Evolutionary conservation across 2,888 invertebrate species (phyloP).

Genomic region (Drosophila cyrtoloma): DNA sequence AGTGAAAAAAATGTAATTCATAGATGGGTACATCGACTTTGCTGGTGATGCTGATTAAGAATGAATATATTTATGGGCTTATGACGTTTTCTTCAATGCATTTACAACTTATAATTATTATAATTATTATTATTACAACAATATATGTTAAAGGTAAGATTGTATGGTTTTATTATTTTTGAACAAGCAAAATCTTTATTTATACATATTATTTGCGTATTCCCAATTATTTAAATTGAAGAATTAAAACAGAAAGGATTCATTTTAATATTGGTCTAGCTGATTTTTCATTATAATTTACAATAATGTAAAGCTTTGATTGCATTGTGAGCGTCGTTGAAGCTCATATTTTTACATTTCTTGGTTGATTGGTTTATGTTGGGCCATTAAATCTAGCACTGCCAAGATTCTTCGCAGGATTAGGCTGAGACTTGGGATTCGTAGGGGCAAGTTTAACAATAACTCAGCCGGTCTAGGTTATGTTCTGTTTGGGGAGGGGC

Average conservation of each 20-base stretch:
- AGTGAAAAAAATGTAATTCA: not conserved
- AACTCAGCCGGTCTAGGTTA: slow-evolving; percentile 54
- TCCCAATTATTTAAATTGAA: not conserved
- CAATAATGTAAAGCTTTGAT: not conserved
- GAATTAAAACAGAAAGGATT: not conserved
- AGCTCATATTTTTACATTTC: not conserved
- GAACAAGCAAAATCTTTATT: too few relatives aligned
- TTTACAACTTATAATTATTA: too few relatives aligned
- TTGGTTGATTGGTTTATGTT: not conserved
- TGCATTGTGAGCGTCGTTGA: not conserved
- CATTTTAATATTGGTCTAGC: not conserved
- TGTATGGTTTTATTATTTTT: too few relatives aligned
- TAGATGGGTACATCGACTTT: not conserved
- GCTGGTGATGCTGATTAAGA: not conserved
- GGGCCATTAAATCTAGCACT: not conserved
- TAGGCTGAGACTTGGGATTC: slow-evolving; percentile 38
- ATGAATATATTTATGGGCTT: not conserved
- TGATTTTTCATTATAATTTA: not conserved
- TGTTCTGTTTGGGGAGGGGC: slow-evolving; percentile 34
- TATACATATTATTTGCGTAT: not conserved
- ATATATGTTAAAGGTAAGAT: not conserved
- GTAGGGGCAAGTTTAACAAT: slow-evolving; percentile 60
- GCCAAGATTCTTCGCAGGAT: not conserved
- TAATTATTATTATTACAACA: not conserved
- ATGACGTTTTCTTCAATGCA: not conserved